Conservation (phyloP, 2,113 vertebrate species). For the Tragelaphus imberbis region DNA sequence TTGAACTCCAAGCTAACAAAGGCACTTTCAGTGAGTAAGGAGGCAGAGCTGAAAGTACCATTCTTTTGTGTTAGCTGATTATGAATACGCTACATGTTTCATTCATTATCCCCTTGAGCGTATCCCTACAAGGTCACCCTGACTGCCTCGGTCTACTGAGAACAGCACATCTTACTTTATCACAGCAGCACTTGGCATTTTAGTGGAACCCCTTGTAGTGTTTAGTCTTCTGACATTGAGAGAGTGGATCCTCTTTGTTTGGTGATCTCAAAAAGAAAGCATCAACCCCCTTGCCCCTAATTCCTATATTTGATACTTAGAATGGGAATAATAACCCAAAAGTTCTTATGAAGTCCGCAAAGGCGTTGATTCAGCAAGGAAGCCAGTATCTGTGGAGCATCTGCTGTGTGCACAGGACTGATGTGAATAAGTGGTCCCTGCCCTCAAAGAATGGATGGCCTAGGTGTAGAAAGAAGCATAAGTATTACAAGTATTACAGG, state of each 20-base stretch:
- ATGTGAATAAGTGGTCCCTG: background rate
- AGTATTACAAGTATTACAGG: background rate
- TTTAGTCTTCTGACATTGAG: slow-evolving; percentile 11
- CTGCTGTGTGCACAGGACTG: background rate
- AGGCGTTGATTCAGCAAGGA: background rate
- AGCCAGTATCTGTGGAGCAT: background rate
- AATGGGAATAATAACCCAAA: background rate
- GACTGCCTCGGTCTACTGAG: background rate
- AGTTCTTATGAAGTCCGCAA: background rate
- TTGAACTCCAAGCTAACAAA: slow-evolving; percentile 27
- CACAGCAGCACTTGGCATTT: background rate
- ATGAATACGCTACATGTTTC: background rate
- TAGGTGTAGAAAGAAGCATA: background rate
- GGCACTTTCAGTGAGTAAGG: background rate
- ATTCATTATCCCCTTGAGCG: background rate
- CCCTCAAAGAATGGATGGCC: background rate
- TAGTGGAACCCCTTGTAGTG: background rate
- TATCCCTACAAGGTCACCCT: background rate
- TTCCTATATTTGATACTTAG: slow-evolving; percentile 2
- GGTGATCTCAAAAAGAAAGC: slow-evolving; percentile 6
- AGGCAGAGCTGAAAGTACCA: slow-evolving; percentile 6
- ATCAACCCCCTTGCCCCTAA: background rate
- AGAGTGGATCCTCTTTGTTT: background rate
- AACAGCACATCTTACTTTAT: background rate
- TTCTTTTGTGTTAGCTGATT: slow-evolving; percentile 36